Percentiles rank a stretch among this genome's conserved stretches.
These are phyloP conservation scores for Cyclophora albipunctata DNA, from an alignment of 2,888 invertebrate species.

Conservation along the genomic window DNA sequence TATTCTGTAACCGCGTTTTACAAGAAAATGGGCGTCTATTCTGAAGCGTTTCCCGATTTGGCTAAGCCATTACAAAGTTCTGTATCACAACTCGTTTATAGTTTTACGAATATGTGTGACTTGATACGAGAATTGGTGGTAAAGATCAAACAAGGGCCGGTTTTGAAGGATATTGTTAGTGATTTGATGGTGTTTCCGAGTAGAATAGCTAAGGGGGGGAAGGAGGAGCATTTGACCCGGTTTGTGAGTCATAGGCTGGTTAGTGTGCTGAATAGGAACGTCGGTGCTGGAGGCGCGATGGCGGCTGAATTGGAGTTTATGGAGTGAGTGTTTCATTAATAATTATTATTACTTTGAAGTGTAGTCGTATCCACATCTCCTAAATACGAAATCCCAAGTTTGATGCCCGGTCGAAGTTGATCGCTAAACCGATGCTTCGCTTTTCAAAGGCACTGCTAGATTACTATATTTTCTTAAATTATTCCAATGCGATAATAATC, in stretches of 20 bases:
- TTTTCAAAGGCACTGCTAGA: too few species aligned
- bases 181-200: conserved; percentile 73
- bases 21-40: conserved; percentile 70
- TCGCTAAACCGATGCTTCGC: too few species aligned
- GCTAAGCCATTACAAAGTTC: conserved; percentile 82
- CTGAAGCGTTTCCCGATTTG: conserved; percentile 85
- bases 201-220: conserved; percentile 30
- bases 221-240: conserved; percentile 54
- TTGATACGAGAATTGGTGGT: conserved; percentile 64
- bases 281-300: conserved; percentile 19
- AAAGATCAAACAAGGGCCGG: conserved; percentile 42
- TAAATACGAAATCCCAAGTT: too few species aligned
- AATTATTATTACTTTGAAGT: not conserved
- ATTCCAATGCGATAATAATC: too few species aligned
- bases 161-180: conserved; percentile 39
- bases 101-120: conserved; percentile 74
- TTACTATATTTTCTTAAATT: too few species aligned
- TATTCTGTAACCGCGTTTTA: conserved; percentile 74
- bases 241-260: conserved; percentile 55
- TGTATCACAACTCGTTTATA: conserved; percentile 79
- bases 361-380: too few species aligned
- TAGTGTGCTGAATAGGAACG: conserved; percentile 45
- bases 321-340: conserved; percentile 47
- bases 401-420: too few species aligned
- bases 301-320: conserved; percentile 60